Conservation (phyloP, 1,140 invertebrate species). For the Ceratosolen fusciceps region DNA sequence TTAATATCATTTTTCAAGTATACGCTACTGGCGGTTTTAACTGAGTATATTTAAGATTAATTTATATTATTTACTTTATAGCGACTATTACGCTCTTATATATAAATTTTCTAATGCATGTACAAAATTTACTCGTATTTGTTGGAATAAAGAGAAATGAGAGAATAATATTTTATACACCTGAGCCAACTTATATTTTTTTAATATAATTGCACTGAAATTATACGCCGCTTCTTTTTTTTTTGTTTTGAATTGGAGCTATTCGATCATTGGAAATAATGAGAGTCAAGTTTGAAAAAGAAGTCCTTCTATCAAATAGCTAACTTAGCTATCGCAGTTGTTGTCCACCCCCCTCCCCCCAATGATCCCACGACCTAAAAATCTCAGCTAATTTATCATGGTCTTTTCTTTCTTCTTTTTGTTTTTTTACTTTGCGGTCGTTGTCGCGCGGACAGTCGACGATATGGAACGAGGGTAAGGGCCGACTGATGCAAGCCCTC, state of each 20-base stretch:
- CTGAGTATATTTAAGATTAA: not conserved
- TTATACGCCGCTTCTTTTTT: not conserved
- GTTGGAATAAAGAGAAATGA: slow-evolving; percentile 7
- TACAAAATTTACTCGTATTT: slow-evolving; percentile 6
- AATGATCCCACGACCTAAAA: not conserved
- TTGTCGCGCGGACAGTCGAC: slow-evolving; percentile 73
- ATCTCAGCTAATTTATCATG: slow-evolving; percentile 9
- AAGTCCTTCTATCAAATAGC: too few species aligned
- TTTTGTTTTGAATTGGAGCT: too few species aligned
- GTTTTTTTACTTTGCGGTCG: slow-evolving; percentile 40
- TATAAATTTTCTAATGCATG: slow-evolving; percentile 25
- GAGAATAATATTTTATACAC: not conserved
- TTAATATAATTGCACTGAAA: too few species aligned
- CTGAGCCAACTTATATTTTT: not conserved
- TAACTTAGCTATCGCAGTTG: not conserved
- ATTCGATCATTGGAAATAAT: too few species aligned
- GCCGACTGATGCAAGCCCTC: slow-evolving; percentile 87
- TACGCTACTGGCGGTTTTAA: slow-evolving; percentile 8
- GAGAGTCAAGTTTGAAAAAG: too few species aligned
- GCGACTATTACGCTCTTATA: not conserved
- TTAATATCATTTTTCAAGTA: too few species aligned
- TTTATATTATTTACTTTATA: slow-evolving; percentile 32
- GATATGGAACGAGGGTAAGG: slow-evolving; percentile 93
- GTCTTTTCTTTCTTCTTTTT: slow-evolving; percentile 33
- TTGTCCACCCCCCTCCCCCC: too few species aligned